A percentile compares a stretch with the other conserved stretches of the same genome.
These are phyloP conservation scores for Leptinotarsa tumamoca DNA, from an alignment of 2,888 invertebrate genomes.

Conservation along the genomic window DNA sequence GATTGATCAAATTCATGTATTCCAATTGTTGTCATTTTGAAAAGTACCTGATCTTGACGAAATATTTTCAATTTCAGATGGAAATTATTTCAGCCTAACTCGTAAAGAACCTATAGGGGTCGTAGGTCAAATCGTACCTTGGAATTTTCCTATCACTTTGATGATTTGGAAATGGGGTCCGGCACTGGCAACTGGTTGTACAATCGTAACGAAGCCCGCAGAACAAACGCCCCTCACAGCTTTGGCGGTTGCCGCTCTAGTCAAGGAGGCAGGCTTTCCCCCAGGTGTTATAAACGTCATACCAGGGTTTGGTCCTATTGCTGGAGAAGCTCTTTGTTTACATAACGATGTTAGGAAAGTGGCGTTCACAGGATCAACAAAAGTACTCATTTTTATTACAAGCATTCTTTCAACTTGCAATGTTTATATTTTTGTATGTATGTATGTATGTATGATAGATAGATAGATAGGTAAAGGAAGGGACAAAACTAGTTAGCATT, in stretches of 20 bases:
- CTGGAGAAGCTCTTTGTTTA: conserved; percentile 77
- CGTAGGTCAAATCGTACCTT: conserved; percentile 84
- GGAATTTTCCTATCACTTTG: conserved; percentile 85
- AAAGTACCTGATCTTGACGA: background rate
- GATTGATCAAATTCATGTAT: too few species aligned
- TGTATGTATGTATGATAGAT: too few species aligned
- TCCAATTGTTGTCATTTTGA: too few species aligned
- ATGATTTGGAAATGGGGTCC: conserved; percentile 84
- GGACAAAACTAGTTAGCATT: too few species aligned
- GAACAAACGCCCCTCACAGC: conserved; percentile 89
- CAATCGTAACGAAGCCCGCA: conserved; percentile 84
- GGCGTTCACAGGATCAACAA: conserved; percentile 85
- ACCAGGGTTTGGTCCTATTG: conserved; percentile 80
- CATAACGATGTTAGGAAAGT: conserved; percentile 81
- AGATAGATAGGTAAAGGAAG: too few species aligned
- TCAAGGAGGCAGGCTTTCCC: conserved; percentile 85
- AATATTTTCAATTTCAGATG: conserved; percentile 65
- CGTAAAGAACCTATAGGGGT: conserved; percentile 82
- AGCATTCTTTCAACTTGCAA: background rate
- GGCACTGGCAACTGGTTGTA: conserved; percentile 76
- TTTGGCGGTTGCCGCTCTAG: conserved; percentile 77
- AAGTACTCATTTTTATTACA: conserved; percentile 57
- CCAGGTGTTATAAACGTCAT: conserved; percentile 83
- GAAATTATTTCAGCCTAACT: conserved; percentile 73
- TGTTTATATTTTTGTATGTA: too few species aligned